These are phyloP conservation scores for Forbesichthys agassizii DNA, from an alignment of 2,113 vertebrate species.

Conservation along the genomic window DNA sequence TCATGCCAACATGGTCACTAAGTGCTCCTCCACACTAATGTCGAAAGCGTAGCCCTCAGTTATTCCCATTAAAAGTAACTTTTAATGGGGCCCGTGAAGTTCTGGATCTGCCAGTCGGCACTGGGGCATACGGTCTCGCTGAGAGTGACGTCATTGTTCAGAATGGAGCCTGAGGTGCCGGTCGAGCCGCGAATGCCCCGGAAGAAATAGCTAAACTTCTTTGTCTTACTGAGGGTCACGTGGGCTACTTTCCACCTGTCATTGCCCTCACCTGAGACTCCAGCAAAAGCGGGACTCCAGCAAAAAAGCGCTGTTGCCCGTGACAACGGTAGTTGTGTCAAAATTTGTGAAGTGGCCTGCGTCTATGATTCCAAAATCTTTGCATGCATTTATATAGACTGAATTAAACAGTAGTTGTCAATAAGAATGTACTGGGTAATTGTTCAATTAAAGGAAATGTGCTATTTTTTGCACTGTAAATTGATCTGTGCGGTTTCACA, in stretches of 20 bases:
- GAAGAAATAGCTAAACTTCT: conserved; percentile 90
- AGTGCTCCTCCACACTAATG: conserved; percentile 67
- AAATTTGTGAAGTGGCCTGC: conserved; percentile 87
- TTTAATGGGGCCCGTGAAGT: conserved; percentile 74
- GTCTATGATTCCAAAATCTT: conserved; percentile 57
- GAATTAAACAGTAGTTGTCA: too few species aligned
- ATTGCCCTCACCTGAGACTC: conserved; percentile 74
- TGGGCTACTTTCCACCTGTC: conserved; percentile 87
- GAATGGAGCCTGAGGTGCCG: conserved; percentile 80
- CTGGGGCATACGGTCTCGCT: conserved; percentile 83
- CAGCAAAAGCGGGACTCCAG: conserved; percentile 79
- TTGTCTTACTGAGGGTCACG: conserved; percentile 75
- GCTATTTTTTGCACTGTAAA: not conserved
- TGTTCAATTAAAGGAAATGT: not conserved
- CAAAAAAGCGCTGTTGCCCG: conserved; percentile 78
- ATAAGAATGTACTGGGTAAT: too few species aligned
- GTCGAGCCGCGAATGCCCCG: conserved; percentile 80
- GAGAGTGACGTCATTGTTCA: conserved; percentile 85
- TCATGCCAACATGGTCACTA: conserved; percentile 70
- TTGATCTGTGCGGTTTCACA: not conserved
- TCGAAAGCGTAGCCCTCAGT: conserved; percentile 85
- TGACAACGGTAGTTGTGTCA: conserved; percentile 67
- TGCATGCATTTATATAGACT: too few species aligned
- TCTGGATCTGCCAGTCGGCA: conserved; percentile 81
- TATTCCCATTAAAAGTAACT: conserved; percentile 84